Evolutionary conservation across 2,888 invertebrate genomes (phyloP), one percentile per base, ranked within the genome.

Genomic region (Kuschelorhynchus macadamiae): DNA sequence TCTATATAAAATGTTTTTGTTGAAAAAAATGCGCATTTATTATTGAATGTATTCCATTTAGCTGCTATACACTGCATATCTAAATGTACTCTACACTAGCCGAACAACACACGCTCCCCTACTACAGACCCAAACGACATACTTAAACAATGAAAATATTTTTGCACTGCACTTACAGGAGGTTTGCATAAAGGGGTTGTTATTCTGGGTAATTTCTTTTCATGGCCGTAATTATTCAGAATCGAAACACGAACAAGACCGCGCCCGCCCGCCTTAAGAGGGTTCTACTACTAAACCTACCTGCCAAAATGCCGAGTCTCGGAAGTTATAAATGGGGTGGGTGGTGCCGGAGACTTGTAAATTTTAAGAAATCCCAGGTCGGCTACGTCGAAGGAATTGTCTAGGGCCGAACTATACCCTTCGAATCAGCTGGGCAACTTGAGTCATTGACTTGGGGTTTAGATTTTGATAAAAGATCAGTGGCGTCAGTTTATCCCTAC

Each of bases 171-270:
- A 42, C 20, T 32, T 39, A 14, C 17, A 62, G 5, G 9, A 4
- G 20, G n/a, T 61, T 47, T 52, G 32, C 62, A 62, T 62, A 52
- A 63, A 36, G 63, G 33, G 63, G 55, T 55, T n/a, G n/a, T n/a
- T 53, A 63, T 55, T 63, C 44, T 21, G 33, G 20, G 60, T 36
- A 49, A 60, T 60, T 60, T 60, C 47, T 32, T 60, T 52, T 52
- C 61, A 50, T 61, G 42, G 14, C 55, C 17, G 36, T 41, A 64
- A 55, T 62, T 62, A 62, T 62, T 53, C 52, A 62, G 44, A 53
- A 62, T 62, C 52, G 62, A 62, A 63, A 47, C 49, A 55, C 56
- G 46, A 53, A 21, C 46, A 36, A 36, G 9, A 36, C 36, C 4
- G 25, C 25, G 7, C 25, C 7, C 3, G 25, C 25, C 25, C n/a